A percentile compares a stretch with the other conserved stretches of the same genome.
These are phyloP conservation scores for Sitta carolinensis DNA, from an alignment of 2,797 vertebrate species.

Conservation along the genomic window DNA sequence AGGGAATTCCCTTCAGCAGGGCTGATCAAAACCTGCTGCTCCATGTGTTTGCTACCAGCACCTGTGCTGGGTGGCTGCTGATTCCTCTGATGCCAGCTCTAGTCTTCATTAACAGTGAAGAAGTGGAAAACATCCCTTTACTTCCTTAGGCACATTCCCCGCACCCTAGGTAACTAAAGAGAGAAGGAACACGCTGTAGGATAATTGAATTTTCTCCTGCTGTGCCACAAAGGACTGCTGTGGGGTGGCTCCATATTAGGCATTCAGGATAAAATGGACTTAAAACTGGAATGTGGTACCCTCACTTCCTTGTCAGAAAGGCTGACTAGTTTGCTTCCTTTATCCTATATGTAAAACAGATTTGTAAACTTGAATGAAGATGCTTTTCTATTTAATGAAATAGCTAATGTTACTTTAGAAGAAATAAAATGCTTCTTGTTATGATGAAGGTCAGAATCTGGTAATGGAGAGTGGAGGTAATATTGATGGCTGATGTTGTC, in stretches of 20 bases:
- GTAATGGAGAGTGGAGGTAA: neutral
- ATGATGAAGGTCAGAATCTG: neutral
- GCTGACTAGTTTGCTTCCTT: neutral
- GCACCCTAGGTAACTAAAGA: neutral
- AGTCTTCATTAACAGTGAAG: neutral
- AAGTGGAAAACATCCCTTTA: neutral
- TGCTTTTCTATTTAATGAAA: neutral
- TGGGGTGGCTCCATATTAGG: neutral
- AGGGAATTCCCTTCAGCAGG: neutral
- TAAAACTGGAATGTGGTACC: neutral
- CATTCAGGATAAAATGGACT: conserved; percentile 23
- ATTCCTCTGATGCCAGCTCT: neutral
- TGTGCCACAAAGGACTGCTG: neutral
- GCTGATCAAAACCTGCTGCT: neutral
- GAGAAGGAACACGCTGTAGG: neutral
- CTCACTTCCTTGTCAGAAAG: neutral
- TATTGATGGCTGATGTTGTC: neutral
- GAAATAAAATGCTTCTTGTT: neutral
- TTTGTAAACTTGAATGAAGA: neutral
- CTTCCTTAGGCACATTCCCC: neutral
- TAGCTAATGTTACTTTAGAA: neutral
- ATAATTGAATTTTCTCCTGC: neutral
- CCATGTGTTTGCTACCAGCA: accelerated
- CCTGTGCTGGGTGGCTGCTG: neutral
- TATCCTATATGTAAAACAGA: neutral